Conservation (phyloP, 2,113 vertebrate species). For the Odocoileus hemionus region DNA sequence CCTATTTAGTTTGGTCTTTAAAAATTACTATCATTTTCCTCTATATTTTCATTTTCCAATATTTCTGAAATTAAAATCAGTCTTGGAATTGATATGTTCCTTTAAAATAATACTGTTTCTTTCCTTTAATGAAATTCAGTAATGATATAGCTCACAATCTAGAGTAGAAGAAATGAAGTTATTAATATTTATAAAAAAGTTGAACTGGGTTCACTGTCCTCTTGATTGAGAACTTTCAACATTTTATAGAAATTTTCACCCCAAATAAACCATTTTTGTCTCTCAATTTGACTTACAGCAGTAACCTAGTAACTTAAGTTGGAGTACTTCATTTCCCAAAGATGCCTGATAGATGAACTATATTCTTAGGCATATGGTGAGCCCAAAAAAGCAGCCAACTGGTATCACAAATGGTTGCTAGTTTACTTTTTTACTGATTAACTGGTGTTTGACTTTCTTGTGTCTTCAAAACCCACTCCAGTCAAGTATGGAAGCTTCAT, state of each 20-base stretch:
- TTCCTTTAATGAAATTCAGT: neutral
- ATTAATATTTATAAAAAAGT: neutral
- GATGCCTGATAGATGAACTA: neutral
- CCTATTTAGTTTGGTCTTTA: neutral
- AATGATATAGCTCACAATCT: neutral
- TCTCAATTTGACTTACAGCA: neutral
- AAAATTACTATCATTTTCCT: neutral
- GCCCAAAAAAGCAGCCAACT: neutral
- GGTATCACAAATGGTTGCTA: neutral
- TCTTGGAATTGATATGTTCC: neutral
- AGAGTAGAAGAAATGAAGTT: neutral
- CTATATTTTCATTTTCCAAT: neutral
- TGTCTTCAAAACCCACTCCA: neutral
- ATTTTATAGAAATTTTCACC: neutral
- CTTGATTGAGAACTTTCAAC: neutral
- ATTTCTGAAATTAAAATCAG: neutral
- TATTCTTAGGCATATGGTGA: neutral
- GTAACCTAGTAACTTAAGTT: neutral
- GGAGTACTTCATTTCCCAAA: neutral
- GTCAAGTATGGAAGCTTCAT: neutral
- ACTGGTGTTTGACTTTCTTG: neutral
- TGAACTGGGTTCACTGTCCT: neutral
- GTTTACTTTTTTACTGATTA: neutral
- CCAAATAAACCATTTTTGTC: neutral
- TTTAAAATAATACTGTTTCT: neutral